Base-by-base conservation (phyloP, 2,113 vertebrate genomes). In the Loxodonta africana region DNA sequence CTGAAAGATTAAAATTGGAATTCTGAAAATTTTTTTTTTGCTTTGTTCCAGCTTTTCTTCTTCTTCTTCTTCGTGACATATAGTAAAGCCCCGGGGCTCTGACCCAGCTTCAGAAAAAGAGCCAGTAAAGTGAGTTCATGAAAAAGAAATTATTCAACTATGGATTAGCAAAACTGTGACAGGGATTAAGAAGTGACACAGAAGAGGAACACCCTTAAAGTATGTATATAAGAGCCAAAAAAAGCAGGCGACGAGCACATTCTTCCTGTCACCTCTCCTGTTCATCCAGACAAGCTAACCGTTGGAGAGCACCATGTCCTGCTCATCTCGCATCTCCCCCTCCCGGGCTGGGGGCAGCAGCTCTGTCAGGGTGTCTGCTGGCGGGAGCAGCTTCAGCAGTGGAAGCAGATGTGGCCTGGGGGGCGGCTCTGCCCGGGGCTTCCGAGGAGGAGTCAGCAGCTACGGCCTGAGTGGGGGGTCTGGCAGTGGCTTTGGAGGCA, bases 301-400 rank as follows among this genome's bases (percentile, higher is more conserved):
- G 0, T 51, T 37, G 4, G 44, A 44, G 48, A 71, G 3, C 63
- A 73, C 11, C 76, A 97, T 98, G 98, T 81, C 97, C 87, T 95
- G 88, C 28, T 86, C 97, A 0, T 97, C 98, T 0, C 33, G 91
- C 0, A 41, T 98, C 89, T 98, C 98, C 2, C 98, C 98, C 5
- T 98, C 98, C 44, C 93, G 96, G 33, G 97, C 98, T 0, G 96
- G 95, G 1, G 97, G 97, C 3, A 97, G 97, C 81, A 94, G 97
- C 23, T 95, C 92, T 0, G 67, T 98, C 83, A 53, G 97, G 57
- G 53, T 62, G 90, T 92, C 98, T 0, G 0, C 87, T 0, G 65
- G 84, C 0, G 82, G 97, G 6, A 97, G 97, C 78, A 88, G 97
- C 95, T 97, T 97, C 77, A 94, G 96, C 44, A 91, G 96, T 10